Evolutionary conservation across 2,113 vertebrate species (phyloP).

Genomic region (Hoplias malabaricus): DNA sequence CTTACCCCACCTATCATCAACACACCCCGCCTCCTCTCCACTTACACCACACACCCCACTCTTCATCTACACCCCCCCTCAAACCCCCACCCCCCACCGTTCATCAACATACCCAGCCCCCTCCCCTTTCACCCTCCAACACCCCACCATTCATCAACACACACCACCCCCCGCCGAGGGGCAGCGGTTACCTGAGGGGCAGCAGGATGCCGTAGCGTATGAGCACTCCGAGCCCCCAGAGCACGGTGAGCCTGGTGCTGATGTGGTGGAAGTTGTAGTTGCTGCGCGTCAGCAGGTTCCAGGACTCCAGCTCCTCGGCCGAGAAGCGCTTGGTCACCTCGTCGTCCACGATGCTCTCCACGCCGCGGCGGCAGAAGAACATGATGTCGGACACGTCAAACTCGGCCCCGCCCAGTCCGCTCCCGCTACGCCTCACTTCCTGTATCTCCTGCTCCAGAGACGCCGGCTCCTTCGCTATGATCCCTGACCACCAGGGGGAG

Average conservation of each 20-base stretch:
- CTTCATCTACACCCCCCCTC: too few species aligned
- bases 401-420: constrained; percentile 67
- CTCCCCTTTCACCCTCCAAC: neutral
- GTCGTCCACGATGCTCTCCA: constrained; percentile 92
- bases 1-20: neutral
- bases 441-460: constrained; percentile 87
- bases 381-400: constrained; percentile 90
- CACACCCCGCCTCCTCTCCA: too few species aligned
- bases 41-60: too few species aligned
- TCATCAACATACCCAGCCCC: neutral
- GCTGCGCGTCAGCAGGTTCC: constrained; percentile 91
- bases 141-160: neutral
- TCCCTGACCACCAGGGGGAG: too few species aligned
- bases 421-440: constrained; percentile 77
- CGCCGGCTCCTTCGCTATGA: constrained; percentile 83
- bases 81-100: neutral
- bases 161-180: too few species aligned
- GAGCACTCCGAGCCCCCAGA: constrained; percentile 87
- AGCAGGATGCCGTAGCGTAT: constrained; percentile 87
- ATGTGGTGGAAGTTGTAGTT: constrained; percentile 90
- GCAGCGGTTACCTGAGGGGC: constrained; percentile 91
- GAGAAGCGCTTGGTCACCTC: constrained; percentile 93
- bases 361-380: constrained; percentile 87
- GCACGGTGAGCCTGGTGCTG: constrained; percentile 80
- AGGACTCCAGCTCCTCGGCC: constrained; percentile 87